These are phyloP conservation scores for Lutraria rhynchaena DNA, from an alignment of 1,140 invertebrate species.

Conservation along the genomic window DNA sequence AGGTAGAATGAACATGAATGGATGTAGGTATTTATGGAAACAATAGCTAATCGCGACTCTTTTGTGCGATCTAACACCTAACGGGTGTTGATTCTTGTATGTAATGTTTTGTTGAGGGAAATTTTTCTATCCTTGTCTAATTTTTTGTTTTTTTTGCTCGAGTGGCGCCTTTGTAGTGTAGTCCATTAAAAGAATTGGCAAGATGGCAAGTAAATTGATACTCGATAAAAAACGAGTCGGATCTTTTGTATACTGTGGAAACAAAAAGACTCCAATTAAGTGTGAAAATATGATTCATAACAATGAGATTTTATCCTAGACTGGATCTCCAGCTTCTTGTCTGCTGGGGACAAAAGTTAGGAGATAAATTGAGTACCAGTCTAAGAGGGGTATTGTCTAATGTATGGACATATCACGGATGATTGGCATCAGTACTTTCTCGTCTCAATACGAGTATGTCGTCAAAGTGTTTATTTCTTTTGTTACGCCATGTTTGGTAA, in stretches of 20 bases:
- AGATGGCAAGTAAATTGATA: conserved; percentile 53
- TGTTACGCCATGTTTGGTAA: conserved; percentile 13
- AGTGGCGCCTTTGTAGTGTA: conserved; percentile 22
- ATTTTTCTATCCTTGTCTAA: conserved; percentile 41
- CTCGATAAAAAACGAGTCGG: conserved; percentile 34
- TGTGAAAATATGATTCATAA: conserved; percentile 40
- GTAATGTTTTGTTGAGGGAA: conserved; percentile 32
- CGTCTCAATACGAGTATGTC: neutral
- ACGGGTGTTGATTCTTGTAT: conserved; percentile 41
- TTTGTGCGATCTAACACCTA: conserved; percentile 54
- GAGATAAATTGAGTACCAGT: conserved; percentile 40
- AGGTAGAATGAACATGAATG: conserved; percentile 55
- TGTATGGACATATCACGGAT: conserved; percentile 19
- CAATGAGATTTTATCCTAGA: conserved; percentile 33
- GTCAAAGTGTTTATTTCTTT: conserved; percentile 29
- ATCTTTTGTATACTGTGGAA: conserved; percentile 20
- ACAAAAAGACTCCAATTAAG: conserved; percentile 12
- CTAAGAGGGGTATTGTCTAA: conserved; percentile 37
- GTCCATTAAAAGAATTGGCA: conserved; percentile 32
- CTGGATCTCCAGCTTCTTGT: conserved; percentile 47
- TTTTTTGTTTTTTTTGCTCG: conserved; percentile 38
- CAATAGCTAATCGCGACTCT: conserved; percentile 44
- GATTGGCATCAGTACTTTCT: conserved; percentile 57
- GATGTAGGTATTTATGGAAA: conserved; percentile 62
- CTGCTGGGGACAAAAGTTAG: conserved; percentile 36